Evolutionary conservation across 2,888 invertebrate species (phyloP).

Genomic region (Lycia hirtaria): DNA sequence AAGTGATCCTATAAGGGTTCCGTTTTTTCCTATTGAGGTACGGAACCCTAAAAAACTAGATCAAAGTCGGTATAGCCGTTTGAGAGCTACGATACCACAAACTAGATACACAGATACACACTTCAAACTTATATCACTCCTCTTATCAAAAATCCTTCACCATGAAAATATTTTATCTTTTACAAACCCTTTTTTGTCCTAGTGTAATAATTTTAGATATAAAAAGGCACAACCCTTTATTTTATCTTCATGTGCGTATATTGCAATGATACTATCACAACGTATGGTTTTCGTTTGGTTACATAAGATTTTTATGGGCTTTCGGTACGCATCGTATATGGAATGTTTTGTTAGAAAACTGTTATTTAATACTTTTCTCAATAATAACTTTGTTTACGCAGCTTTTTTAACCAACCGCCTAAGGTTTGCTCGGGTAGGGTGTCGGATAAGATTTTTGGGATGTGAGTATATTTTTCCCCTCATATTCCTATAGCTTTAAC

Average conservation of each 20-base stretch:
- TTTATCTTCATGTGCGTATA: slow-evolving; percentile 19
- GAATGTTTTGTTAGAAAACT: neutral
- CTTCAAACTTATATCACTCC: no score
- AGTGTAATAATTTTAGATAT: slow-evolving; percentile 16
- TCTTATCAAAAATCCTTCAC: neutral
- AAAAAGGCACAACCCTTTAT: slow-evolving; percentile 17
- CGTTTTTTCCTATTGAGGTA: no score
- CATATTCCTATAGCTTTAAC: no score
- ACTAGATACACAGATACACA: no score
- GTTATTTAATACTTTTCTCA: neutral
- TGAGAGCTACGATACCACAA: no score
- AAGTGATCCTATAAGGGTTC: no score
- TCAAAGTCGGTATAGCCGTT: no score
- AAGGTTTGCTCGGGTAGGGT: no score
- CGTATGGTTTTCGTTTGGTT: slow-evolving; percentile 14
- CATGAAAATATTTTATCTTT: slow-evolving; percentile 6
- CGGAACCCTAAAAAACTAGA: no score
- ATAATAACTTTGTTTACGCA: neutral
- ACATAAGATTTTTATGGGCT: slow-evolving; percentile 4
- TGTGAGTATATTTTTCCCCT: no score
- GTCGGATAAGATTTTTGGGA: no score
- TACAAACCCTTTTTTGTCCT: neutral
- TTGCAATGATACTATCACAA: slow-evolving; percentile 26
- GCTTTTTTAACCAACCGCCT: no score
- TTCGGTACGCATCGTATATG: neutral